Percentiles rank a stretch among this genome's conserved stretches.
Evolutionary conservation across 1,140 invertebrate species (phyloP).

Genomic region (Zaprionus africanus): DNA sequence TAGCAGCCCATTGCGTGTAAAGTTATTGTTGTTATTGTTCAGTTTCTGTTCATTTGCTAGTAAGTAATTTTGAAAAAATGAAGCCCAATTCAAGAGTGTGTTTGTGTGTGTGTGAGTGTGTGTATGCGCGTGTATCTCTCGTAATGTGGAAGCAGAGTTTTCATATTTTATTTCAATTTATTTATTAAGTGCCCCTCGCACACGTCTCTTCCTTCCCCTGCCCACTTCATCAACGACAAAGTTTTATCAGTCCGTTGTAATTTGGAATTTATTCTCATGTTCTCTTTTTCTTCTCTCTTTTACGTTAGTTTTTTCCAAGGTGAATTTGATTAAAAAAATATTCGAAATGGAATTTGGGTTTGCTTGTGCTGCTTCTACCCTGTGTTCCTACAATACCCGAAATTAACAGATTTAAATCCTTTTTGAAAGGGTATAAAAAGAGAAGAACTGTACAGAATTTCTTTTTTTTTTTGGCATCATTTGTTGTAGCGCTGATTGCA

Average conservation of each 20-base stretch:
- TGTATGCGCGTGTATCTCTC: constrained; percentile 53
- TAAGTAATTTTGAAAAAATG: constrained; percentile 15
- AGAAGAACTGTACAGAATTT: no score
- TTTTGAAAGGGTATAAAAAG: background rate
- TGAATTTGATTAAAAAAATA: constrained; percentile 63
- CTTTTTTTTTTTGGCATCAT: background rate
- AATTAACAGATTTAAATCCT: no score
- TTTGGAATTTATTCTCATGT: constrained; percentile 55
- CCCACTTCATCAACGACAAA: constrained; percentile 6
- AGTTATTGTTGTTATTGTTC: constrained; percentile 20
- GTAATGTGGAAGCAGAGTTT: constrained; percentile 47
- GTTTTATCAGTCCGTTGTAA: constrained; percentile 43
- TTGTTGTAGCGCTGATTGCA: background rate
- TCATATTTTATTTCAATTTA: constrained; percentile 63
- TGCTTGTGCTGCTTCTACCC: background rate
- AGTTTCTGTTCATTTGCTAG: constrained; percentile 9
- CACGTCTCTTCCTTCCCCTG: background rate
- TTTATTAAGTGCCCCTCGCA: constrained; percentile 62
- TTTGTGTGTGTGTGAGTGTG: constrained; percentile 44
- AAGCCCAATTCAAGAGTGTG: background rate
- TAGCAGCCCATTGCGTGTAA: constrained; percentile 25
- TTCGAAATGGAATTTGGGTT: background rate
- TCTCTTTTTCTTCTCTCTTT: constrained; percentile 22
- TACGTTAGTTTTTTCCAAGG: constrained; percentile 52
- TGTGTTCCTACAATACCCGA: background rate